Evolutionary conservation across 2,888 invertebrate genomes (phyloP), one percentile per base, ranked within the genome.

Genomic region (Polydrusus pterygomalis): DNA sequence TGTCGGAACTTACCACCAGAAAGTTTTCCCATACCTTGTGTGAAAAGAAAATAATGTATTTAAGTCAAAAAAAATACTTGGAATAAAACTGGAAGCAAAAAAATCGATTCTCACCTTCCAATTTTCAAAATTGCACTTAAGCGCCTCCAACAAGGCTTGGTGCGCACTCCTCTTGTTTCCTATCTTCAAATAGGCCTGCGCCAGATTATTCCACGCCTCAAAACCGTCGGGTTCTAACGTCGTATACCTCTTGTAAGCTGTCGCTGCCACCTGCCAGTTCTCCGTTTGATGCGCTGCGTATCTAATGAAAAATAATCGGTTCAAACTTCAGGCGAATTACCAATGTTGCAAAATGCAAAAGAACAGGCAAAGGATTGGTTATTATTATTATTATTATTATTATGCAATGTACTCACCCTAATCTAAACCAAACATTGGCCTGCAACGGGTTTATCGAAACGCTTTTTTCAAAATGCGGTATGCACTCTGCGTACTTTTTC

Each of bases 161-260:
- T 96, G 95, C 0, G 98, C 98, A 72, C 95, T 91, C 74, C 91
- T 89, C 88, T 96, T 97, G 84, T 98, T 94, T 0, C 95, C 94
- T 69, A 95, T 89, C 83, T 95, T 94, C 9, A 97, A 93, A 82
- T 98, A 96, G 2, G 96, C 96, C 84, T 98, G 97, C 13, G 97
- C 97, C 74, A 99, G 89, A 87, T 99, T 99, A 87, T 97, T 99
- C 99, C 99, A 99, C 0, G 97, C 97, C 88, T 99, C 98, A 86
- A 96, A 98, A 70, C 95, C 95, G 87, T 94, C 89, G 0, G 93
- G 94, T 82, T 98, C 97, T n/a, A 98, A 89, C 80, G 92, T 92
- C 15, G 97, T 96, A 85, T 96, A 97, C 64, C 79, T 91, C 58
- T 96, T 91, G 86, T 98, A 98, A 0, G 96, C 96, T 34, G 91